These are phyloP conservation scores for Sinhomidia bicolor DNA, from an alignment of 2,888 invertebrate genomes.

Conservation along the genomic window DNA sequence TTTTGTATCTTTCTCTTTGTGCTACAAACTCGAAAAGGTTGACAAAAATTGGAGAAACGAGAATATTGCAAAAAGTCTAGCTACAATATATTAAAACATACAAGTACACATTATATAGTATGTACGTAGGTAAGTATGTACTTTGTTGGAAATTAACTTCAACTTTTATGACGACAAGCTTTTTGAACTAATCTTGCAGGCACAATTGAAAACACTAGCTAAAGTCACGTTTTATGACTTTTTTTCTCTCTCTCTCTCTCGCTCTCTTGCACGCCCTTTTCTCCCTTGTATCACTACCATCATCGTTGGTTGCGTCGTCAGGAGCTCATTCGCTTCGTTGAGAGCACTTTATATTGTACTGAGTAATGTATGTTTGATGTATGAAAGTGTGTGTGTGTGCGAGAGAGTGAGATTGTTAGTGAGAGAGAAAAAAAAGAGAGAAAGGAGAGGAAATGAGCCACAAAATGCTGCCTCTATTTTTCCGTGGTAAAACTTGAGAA, in stretches of 20 bases:
- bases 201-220: conserved; percentile 21
- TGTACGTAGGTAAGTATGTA: neutral
- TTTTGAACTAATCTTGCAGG: conserved; percentile 21
- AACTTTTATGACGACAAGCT: conserved; percentile 20
- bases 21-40: too few species aligned
- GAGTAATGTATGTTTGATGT: too few species aligned
- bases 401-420: neutral
- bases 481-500: conserved; percentile 17
- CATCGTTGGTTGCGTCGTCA: neutral
- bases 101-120: neutral
- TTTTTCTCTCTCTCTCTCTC: conserved; percentile 11
- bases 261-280: neutral
- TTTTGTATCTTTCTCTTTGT: too few species aligned
- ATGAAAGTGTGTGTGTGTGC: too few species aligned
- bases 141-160: neutral
- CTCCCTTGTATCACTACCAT: neutral
- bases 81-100: too few species aligned
- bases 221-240: conserved; percentile 44
- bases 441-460: neutral
- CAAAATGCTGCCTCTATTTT: conserved; percentile 1
- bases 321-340: neutral
- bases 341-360: neutral
- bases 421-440: neutral
- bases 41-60: too few species aligned
- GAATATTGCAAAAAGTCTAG: too few species aligned